Conservation (phyloP, 2,888 invertebrate species). For the Drosophila ochracea region DNA sequence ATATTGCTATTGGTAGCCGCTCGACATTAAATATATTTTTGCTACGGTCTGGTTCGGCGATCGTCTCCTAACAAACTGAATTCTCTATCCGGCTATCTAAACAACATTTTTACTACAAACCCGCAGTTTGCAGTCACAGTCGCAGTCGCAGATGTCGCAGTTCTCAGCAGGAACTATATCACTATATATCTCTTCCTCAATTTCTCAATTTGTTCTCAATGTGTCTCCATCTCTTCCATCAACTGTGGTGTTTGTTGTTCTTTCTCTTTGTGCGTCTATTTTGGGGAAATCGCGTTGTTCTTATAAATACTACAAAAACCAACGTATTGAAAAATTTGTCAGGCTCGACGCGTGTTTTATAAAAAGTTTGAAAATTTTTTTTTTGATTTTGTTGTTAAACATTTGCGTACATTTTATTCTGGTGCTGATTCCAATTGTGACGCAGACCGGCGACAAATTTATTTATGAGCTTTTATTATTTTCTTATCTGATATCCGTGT, state of each 20-base stretch:
- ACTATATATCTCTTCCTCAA: conserved; percentile 34
- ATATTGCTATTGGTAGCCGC: conserved; percentile 44
- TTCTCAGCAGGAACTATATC: conserved; percentile 53
- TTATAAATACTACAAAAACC: conserved; percentile 37
- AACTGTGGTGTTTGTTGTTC: conserved; percentile 2
- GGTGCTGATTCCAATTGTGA: conserved; percentile 13
- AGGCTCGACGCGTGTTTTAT: conserved; percentile 31
- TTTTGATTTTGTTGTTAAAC: conserved; percentile 55
- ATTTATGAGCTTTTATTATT: conserved; percentile 32
- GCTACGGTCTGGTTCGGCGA: conserved; percentile 80
- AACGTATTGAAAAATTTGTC: conserved; percentile 32
- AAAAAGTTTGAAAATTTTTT: conserved; percentile 29
- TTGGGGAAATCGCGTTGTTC: conserved; percentile 52
- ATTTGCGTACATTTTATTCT: conserved; percentile 39
- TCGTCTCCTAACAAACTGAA: conserved; percentile 83
- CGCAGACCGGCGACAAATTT: conserved; percentile 17
- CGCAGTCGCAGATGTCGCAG: conserved; percentile 42
- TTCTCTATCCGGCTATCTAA: conserved; percentile 58
- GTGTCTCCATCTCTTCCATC: conserved; percentile 47
- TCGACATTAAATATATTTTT: conserved; percentile 68
- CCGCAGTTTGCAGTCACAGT: conserved; percentile 39
- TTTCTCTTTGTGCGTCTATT: conserved; percentile 49
- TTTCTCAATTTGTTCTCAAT: conserved; percentile 26
- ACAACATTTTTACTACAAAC: conserved; percentile 70
- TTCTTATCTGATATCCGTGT: not conserved